Base-by-base conservation (phyloP, 1,140 invertebrate genomes). In the Drosophila lini region DNA sequence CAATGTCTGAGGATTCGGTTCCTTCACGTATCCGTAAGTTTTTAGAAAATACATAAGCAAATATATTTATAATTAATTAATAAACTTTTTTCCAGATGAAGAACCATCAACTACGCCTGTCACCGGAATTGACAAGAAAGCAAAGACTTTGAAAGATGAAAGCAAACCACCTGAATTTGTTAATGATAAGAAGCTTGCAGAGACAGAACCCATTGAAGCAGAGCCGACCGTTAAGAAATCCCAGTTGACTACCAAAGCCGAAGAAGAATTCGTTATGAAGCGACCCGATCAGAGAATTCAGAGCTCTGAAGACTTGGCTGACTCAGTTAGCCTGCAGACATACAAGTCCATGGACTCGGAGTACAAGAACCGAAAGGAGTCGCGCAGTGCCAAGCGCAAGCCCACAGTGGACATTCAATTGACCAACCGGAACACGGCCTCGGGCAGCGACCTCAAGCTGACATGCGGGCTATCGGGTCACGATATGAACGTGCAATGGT, bases 381-480 rank as follows among this genome's bases (percentile, higher is more conserved):
- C 77, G 44, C 83, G 86, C 25, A 90, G 82, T 91, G 92, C 93
- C 31, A 94, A 93, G 73, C 94, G 95, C 65, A 95, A 95, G 90
- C 97, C 97, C 19, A 94, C 95, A 7, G 97, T 98, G 86, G 97
- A 96, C 41, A 96, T 96, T 15, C 94, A 94, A 76, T 92, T 98
- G 36, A 96, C 95, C 3, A 96, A 97, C 84, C 94, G 96, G 78
- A 96, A 96, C 11, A 95, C 96, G 7, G 95, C 95, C 1, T 94
- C 95, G 73, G 95, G 95, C 9, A 96, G 96, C 38, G 93, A 95
- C 62, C 95, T 97, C 1, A 96, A 96, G 90, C 92, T 99, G 31
- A 97, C 96, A 8, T 98, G 98, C 86, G 96, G 96, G 60, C 94
- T 98, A 3, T 94, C 98, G 76, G 97, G 97, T 28, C 76, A 96